phyloP scores from a whole-genome alignment of 2,113 vertebrate genomes.

The Rhinolophus sinicus region DNA sequence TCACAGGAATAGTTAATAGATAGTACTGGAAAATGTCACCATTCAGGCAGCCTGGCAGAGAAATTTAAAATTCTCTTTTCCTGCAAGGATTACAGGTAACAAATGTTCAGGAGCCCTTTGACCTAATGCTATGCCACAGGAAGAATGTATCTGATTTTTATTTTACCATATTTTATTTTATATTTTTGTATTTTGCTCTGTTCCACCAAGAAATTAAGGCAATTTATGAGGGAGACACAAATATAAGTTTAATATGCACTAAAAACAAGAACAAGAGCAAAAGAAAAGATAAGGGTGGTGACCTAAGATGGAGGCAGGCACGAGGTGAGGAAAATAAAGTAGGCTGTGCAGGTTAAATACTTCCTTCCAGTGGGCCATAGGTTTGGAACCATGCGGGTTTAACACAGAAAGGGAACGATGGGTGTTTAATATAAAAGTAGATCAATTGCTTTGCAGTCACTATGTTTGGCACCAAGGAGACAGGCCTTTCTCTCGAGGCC shows the following conservation, averaged over 20 bases:
- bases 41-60: neutral
- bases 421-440: neutral
- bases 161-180: neutral
- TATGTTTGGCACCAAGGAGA: slow-evolving; percentile 48
- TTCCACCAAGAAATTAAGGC: neutral
- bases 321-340: neutral
- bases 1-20: neutral
- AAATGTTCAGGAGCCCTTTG: fast-evolving
- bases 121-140: neutral
- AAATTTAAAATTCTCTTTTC: neutral
- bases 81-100: neutral
- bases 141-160: neutral
- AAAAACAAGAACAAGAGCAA: neutral
- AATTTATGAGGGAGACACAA: neutral
- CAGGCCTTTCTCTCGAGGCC: neutral
- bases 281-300: neutral
- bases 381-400: neutral
- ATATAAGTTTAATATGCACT: neutral
- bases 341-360: fast-evolving
- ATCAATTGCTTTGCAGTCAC: neutral
- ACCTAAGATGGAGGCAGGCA: neutral
- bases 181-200: neutral
- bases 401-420: neutral
- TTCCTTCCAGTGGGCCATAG: neutral
- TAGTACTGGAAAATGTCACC: neutral